Evolutionary conservation across 2,888 invertebrate genomes (phyloP).

Genomic region (Chrysopilus asiliformis): DNA sequence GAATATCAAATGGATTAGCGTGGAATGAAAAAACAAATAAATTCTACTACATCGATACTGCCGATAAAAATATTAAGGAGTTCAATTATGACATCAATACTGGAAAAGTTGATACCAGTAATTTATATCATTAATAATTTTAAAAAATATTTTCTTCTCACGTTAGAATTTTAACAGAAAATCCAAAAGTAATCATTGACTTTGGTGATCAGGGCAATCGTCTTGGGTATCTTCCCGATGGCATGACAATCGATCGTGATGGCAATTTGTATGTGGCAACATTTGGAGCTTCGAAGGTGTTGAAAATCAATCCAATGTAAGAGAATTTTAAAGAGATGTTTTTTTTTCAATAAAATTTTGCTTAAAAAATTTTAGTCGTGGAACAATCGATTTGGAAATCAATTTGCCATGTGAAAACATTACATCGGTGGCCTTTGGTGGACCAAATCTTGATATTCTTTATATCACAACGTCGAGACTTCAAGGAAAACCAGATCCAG

Average conservation of each 20-base stretch:
- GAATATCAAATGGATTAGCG: constrained; percentile 65
- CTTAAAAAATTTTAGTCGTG: constrained; percentile 20
- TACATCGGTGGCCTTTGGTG: constrained; percentile 63
- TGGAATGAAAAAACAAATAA: constrained; percentile 54
- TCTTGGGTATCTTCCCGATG: constrained; percentile 47
- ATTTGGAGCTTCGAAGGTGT: constrained; percentile 50
- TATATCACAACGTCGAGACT: constrained; percentile 52
- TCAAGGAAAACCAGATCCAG: constrained; percentile 27
- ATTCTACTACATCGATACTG: constrained; percentile 65
- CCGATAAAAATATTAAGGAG: constrained; percentile 48
- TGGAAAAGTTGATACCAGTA: constrained; percentile 47
- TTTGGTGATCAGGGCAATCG: constrained; percentile 35
- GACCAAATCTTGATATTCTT: constrained; percentile 47
- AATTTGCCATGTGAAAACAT: constrained; percentile 52
- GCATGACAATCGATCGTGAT: constrained; percentile 67
- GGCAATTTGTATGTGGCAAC: constrained; percentile 68
- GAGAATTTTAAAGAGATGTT: too few species aligned
- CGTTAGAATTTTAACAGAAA: too few species aligned
- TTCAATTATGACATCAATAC: constrained; percentile 57
- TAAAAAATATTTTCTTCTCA: too few species aligned
- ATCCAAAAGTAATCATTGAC: constrained; percentile 42
- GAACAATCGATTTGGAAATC: constrained; percentile 44
- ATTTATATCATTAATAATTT: constrained; percentile 25
- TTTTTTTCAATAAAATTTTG: too few species aligned
- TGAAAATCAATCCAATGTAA: constrained; percentile 32